Percentiles rank a stretch among this genome's conserved stretches.
Conservation (phyloP, 2,888 invertebrate genomes). For the Cantharis rufa region DNA sequence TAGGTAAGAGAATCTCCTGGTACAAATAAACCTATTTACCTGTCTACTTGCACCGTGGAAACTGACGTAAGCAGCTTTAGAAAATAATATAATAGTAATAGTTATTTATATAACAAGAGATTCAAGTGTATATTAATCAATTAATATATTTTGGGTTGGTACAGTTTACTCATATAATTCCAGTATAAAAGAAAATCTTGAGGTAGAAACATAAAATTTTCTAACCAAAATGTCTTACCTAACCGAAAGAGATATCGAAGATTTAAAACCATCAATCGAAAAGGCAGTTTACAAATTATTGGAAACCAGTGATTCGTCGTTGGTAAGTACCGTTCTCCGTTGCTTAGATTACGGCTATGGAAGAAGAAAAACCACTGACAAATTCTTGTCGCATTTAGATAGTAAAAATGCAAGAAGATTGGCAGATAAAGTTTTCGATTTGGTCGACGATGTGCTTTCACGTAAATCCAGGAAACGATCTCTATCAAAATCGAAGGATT, state of each 20-base stretch:
- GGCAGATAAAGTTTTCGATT: slow-evolving; percentile 75
- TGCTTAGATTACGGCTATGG: slow-evolving; percentile 83
- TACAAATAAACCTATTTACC: no score
- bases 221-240: slow-evolving; percentile 60
- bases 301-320: slow-evolving; percentile 77
- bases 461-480: background rate
- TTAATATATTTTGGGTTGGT: no score
- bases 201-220: no score
- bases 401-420: slow-evolving; percentile 77
- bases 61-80: no score
- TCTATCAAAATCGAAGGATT: background rate
- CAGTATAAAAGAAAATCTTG: no score
- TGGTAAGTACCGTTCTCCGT: slow-evolving; percentile 80
- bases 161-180: no score
- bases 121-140: no score
- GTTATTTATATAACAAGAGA: no score
- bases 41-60: no score
- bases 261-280: slow-evolving; percentile 78
- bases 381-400: slow-evolving; percentile 77
- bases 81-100: no score
- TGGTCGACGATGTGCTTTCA: slow-evolving; percentile 65
- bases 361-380: slow-evolving; percentile 79
- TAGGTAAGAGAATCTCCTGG: no score
- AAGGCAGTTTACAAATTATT: slow-evolving; percentile 79
- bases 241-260: slow-evolving; percentile 78